These are phyloP conservation scores for Rhamnusium bicolor DNA, from an alignment of 2,888 invertebrate species.

Conservation along the genomic window DNA sequence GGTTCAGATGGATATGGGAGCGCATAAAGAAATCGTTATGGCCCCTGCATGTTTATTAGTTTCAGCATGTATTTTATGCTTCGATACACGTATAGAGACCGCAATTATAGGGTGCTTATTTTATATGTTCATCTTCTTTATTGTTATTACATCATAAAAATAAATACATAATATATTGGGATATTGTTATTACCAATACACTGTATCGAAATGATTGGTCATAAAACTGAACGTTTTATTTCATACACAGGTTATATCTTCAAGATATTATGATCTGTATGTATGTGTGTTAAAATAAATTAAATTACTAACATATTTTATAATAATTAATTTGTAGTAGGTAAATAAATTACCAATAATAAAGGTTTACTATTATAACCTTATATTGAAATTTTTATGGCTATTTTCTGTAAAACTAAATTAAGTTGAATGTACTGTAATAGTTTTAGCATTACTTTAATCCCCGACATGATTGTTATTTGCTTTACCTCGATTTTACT, in stretches of 20 bases:
- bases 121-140: constrained; percentile 22
- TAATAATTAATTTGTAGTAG: too few relatives aligned
- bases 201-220: constrained; percentile 5
- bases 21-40: constrained; percentile 20
- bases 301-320: too few relatives aligned
- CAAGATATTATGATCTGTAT: background rate
- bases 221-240: constrained; percentile 7
- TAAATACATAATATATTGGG: constrained; percentile 14
- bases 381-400: too few relatives aligned
- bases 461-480: too few relatives aligned
- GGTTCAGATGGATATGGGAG: constrained; percentile 31
- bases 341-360: too few relatives aligned
- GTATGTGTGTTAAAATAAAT: background rate
- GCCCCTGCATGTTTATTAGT: constrained; percentile 35
- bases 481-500: too few relatives aligned
- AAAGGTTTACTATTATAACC: too few relatives aligned
- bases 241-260: background rate
- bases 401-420: too few relatives aligned
- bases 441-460: too few relatives aligned
- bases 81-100: constrained; percentile 7
- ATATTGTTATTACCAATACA: constrained; percentile 3
- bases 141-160: constrained; percentile 18
- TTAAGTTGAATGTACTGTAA: too few relatives aligned
- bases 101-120: constrained; percentile 3
- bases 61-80: constrained; percentile 30